Base-by-base conservation (phyloP, 2,888 invertebrate genomes). In the Eudemis profundana region DNA sequence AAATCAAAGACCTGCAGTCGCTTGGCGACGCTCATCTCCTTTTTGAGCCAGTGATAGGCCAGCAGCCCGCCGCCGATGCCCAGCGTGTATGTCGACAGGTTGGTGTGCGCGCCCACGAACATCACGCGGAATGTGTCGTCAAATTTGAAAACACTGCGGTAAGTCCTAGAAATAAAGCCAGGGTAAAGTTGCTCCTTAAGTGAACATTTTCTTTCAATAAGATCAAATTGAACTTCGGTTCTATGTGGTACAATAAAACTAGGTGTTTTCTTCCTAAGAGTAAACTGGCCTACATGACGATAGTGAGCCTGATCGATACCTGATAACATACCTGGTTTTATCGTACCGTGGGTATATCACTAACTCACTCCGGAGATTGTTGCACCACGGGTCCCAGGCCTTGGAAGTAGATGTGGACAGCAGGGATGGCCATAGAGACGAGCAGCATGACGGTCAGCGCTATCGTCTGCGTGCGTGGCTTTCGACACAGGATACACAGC, bases 321-420 rank as follows among this genome's bases (percentile, higher is more conserved):
- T n/a, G n/a, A n/a, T n/a, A n/a, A n/a, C n/a, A n/a, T n/a, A n/a
- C n/a, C n/a, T n/a, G n/a, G 27, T 27, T 5, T 4, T 27, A 47
- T 14, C n/a, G 2, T 0, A 47, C 12, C 21, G 2, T 4, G 10
- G 5, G 2, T 33, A 53, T 23, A 33, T 21, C 3, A 8, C 7
- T 14, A 40, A 81, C 90, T 85, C 69, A 92, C 92, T 92, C 92
- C 2, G 92, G 92, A 0, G 85, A 72, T 65, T 90, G 88, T 61
- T 90, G 74, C 1, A 90, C 86, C 0, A 86, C 80, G 12, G 90
- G 85, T 2, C 87, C 82, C 64, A 92, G 70, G 62, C 87, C 80
- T 47, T 85, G 79, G 57, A 83, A 80, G 76, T 90, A 92, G 0
- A 90, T 89, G 40, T 86, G 84, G 0, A 77, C 74, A 0, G 85